phyloP scores from a whole-genome alignment of 2,888 invertebrate species.

The Ashinkailepas kermadecensis region DNA sequence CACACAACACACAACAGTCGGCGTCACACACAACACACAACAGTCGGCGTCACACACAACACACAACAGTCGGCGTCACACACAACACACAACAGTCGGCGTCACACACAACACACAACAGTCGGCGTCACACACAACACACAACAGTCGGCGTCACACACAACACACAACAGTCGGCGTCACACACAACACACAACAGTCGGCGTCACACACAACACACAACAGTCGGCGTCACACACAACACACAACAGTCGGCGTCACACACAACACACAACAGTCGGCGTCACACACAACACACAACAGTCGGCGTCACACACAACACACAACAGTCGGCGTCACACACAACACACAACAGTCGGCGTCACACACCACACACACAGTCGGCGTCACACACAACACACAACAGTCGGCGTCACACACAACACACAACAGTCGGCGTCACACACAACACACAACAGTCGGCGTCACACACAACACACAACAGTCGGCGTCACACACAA shows the following conservation, averaged over 20 bases:
- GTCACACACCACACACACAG: no score
- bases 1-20: no score
- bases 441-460: no score
- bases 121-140: constrained; percentile 58
- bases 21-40: no score
- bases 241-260: not conserved
- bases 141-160: not conserved
- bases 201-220: not conserved
- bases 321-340: not conserved
- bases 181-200: not conserved
- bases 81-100: no score
- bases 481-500: constrained; percentile 72
- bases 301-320: no score
- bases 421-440: no score
- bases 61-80: no score
- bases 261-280: not conserved
- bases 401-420: no score
- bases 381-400: no score
- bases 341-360: no score
- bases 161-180: constrained; percentile 24
- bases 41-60: no score
- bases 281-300: not conserved
- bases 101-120: constrained; percentile 54
- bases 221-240: not conserved
- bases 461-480: constrained; percentile 39